Evolutionary conservation across 2,888 invertebrate genomes (phyloP).

Genomic region (Embidobia sp.): DNA sequence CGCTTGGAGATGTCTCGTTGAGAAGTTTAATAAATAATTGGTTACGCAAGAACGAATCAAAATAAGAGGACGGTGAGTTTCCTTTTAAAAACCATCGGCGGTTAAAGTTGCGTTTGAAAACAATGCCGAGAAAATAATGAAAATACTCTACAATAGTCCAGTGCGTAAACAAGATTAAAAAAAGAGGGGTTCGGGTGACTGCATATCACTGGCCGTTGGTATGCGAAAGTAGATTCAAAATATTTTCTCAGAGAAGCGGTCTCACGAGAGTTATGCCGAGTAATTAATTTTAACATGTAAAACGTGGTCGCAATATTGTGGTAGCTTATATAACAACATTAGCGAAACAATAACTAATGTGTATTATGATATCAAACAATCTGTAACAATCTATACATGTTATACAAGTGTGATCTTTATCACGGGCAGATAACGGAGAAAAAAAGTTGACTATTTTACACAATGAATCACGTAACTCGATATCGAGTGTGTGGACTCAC

Average conservation of each 20-base stretch:
- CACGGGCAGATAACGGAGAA: conserved; percentile 1
- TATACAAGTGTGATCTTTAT: conserved; percentile 28
- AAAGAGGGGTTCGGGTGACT: neutral
- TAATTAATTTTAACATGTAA: conserved; percentile 23
- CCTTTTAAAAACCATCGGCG: conserved; percentile 1
- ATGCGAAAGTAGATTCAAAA: conserved; percentile 11
- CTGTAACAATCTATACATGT: conserved; percentile 17
- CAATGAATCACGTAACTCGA: conserved; percentile 9
- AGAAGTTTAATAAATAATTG: conserved; percentile 32
- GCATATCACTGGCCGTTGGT: conserved; percentile 2
- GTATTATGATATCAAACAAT: conserved; percentile 19
- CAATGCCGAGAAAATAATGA: too few species aligned
- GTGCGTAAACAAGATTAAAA: neutral
- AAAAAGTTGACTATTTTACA: conserved; percentile 1
- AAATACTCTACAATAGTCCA: too few species aligned
- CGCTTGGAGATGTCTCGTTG: conserved; percentile 24
- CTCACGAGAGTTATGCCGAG: conserved; percentile 16
- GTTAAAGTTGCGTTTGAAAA: conserved; percentile 16
- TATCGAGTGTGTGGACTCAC: neutral
- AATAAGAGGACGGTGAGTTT: conserved; percentile 13
- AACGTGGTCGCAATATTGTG: conserved; percentile 3
- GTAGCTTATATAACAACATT: conserved; percentile 18
- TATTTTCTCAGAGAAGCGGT: conserved; percentile 10
- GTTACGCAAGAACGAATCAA: conserved; percentile 17
- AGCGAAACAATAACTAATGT: conserved; percentile 28